Evolutionary conservation across 2,888 invertebrate genomes (phyloP), one percentile per base, ranked within the genome.

Genomic region (Allacma fusca): DNA sequence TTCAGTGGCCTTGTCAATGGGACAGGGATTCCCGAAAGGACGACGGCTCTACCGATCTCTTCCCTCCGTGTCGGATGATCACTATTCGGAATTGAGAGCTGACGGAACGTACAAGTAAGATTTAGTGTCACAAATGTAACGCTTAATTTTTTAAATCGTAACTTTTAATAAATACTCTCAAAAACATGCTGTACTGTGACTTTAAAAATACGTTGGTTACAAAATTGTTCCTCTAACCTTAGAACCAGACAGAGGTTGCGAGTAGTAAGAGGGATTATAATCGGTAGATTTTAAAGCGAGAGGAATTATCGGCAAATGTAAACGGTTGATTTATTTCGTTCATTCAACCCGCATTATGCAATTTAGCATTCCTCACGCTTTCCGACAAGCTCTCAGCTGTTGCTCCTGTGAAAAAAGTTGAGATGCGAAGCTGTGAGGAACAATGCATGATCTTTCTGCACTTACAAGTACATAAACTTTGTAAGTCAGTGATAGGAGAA

Each of bases 21-120:
- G 29, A 29, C 68, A 68, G 21, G 72, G 72, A 29, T 77, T 76
- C 62, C 76, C 76, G 5, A 29, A 40, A 28, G 70, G 70, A n/a
- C 59, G 50, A 50, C 69, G 78, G 13, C 79, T 81, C 19, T 78
- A 80, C 67, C 64, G 77, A 70, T 77, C 82, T 21, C 81, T 84
- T 50, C 84, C 84, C 71, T 84, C 84, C 29, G 84, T 84, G 43
- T 84, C 84, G 2, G 77, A 80, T 65, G 80, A 81, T 34, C 84
- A 84, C 67, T 84, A 81, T 59, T 80, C 79, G n/a, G 84, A 84
- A 81, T 44, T 80, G 23, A 75, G 78, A 13, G 57, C 82, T 0
- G 84, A 84, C 74, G 84, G 84, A 50, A 82, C 82, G 64, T 84
- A 84, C 82, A 84, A 81, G 84, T 84, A 80, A 80, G 73, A 16